Base-by-base conservation (phyloP, 2,888 invertebrate genomes). In the Heliconius erato region DNA sequence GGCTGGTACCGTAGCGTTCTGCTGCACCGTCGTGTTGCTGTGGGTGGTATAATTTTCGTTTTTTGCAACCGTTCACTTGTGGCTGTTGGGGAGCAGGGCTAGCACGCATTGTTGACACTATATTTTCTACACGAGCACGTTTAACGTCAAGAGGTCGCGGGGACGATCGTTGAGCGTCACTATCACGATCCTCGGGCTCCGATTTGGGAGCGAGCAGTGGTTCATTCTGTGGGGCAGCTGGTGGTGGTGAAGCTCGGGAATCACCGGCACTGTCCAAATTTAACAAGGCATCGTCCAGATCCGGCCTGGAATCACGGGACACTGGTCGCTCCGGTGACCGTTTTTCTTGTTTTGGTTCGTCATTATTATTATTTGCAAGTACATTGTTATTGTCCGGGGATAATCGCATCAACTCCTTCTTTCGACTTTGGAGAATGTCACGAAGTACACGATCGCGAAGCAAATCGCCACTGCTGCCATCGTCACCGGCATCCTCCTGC, bases 21-120 rank as follows among this genome's bases (percentile, higher is more conserved):
- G 97, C 97, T 49, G 97, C 97, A 81, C 96, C 96, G 90, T 98
- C 98, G 93, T 99, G 98, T 91, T 99, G 99, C 93, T 99, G 99
- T 19, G 99, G 99, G 90, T 99, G 99, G 91, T 99, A 99, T 54
- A 99, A 96, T 94, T 99, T 99, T 76, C 99, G 97, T 94, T 99
- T 99, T 93, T 99, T 99, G 94, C 99, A 99, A 77, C 99, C 99
- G 94, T 99, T 99, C 87, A 98, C 98, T 92, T 98, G 97, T 1
- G 97, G 97, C 87, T 97, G 97, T 83, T 94, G 96, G 35, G 98
- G 97, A 85, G 97, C 98, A 67, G 98, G 98, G 91, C 98, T 98
- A 86, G 98, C 97, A 85, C 98, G 97, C 98, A 99, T 99, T 86
- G 98, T 98, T 87, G 98, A 98, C 88, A 99, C 98, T 89, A 99